Evolutionary conservation across 2,888 invertebrate genomes (phyloP).

Genomic region (Hypselothyrea guttata): DNA sequence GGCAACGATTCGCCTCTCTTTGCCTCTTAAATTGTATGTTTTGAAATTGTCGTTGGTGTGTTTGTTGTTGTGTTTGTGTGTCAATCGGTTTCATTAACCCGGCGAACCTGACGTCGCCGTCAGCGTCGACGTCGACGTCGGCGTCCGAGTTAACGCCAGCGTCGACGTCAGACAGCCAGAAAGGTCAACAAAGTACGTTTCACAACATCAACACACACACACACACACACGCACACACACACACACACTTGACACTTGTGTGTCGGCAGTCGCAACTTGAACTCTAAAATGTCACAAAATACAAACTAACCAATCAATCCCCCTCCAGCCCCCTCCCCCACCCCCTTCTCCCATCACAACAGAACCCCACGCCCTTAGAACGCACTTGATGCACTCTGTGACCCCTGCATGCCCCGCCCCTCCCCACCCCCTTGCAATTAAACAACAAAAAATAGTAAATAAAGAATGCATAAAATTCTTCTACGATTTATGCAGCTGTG

Average conservation of each 20-base stretch:
- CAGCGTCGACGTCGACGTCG: constrained; percentile 17
- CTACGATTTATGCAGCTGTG: too few species aligned
- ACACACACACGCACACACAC: background rate
- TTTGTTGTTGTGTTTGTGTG: constrained; percentile 70
- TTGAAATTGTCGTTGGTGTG: constrained; percentile 34
- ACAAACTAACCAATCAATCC: constrained; percentile 14
- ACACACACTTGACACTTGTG: constrained; percentile 43
- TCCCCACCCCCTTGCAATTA: constrained; percentile 13
- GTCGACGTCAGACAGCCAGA: constrained; percentile 33
- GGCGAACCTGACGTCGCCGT: constrained; percentile 40
- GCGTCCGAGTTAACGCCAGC: constrained; percentile 18
- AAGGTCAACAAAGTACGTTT: constrained; percentile 79
- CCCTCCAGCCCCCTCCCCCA: background rate
- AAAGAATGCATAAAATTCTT: too few species aligned
- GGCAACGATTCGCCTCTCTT: constrained; percentile 2
- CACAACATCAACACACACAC: constrained; percentile 35
- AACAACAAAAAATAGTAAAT: constrained; percentile 13
- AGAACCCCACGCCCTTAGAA: background rate
- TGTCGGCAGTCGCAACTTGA: constrained; percentile 45
- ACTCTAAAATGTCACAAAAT: constrained; percentile 53
- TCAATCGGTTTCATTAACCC: constrained; percentile 82
- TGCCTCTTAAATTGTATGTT: constrained; percentile 33
- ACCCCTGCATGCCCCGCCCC: constrained; percentile 37
- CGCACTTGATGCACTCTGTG: constrained; percentile 14
- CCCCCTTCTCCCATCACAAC: background rate